A percentile compares a stretch with the other conserved stretches of the same genome.
phyloP scores from a whole-genome alignment of 1,140 invertebrate species.

The Drosophila trapezifrons region DNA sequence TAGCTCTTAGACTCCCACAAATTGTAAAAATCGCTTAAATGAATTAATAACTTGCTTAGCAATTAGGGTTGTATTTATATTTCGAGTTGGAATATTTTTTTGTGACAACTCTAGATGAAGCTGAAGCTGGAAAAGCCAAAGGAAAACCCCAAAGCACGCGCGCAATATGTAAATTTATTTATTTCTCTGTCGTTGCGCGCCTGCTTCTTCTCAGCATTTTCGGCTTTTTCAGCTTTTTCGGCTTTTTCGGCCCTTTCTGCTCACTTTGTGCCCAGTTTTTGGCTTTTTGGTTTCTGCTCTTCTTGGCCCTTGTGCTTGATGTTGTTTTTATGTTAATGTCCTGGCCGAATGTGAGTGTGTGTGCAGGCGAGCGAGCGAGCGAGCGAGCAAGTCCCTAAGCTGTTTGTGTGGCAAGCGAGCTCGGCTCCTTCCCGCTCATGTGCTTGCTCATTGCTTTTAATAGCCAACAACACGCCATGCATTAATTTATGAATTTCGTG shows the following conservation, averaged over 20 bases:
- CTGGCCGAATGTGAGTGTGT: conserved; percentile 42
- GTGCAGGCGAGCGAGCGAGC: too few species aligned
- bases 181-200: conserved; percentile 21
- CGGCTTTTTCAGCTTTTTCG: conserved; percentile 1
- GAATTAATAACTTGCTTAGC: neutral
- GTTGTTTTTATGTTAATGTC: conserved; percentile 73
- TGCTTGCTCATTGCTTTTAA: conserved; percentile 82
- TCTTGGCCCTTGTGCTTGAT: conserved; percentile 67
- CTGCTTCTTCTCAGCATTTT: neutral
- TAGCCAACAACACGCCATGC: conserved; percentile 81
- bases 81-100: neutral
- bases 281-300: conserved; percentile 56
- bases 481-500: conserved; percentile 79
- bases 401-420: conserved; percentile 40
- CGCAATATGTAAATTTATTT: conserved; percentile 73
- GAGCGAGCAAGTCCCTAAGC: conserved; percentile 61
- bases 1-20: neutral
- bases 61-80: neutral
- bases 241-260: conserved; percentile 8
- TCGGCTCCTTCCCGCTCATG: conserved; percentile 57
- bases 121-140: conserved; percentile 16
- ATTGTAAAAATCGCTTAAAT: neutral
- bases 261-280: conserved; percentile 57
- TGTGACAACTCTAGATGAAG: conserved; percentile 7
- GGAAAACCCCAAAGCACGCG: conserved; percentile 66